Evolutionary conservation across 1,140 invertebrate species (phyloP).

Genomic region (Brachystomella parvula): DNA sequence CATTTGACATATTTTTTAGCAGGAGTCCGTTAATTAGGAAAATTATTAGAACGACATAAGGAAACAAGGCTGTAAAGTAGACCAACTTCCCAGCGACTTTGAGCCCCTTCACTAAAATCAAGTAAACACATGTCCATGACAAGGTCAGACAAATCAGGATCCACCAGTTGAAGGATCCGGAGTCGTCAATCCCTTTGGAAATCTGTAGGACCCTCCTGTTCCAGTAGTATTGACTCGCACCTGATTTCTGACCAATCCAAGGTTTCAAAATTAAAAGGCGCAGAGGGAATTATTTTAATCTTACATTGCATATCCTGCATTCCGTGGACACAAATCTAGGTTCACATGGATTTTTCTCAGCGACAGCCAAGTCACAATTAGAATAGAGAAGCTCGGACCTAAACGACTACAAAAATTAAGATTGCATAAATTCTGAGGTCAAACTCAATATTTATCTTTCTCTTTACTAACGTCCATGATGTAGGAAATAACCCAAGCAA

Average conservation of each 20-base stretch:
- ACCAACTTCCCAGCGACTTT: conserved; percentile 51
- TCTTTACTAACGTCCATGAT: not conserved
- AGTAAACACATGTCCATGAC: conserved; percentile 72
- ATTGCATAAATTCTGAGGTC: not conserved
- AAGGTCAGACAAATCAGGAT: conserved; percentile 80
- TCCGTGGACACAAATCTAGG: not conserved
- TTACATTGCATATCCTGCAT: not conserved
- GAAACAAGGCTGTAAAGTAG: conserved; percentile 91
- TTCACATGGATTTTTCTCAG: not conserved
- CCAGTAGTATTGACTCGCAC: conserved; percentile 86
- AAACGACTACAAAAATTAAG: not conserved
- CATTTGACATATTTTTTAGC: conserved; percentile 78
- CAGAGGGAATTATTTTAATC: not conserved
- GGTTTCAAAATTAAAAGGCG: not conserved
- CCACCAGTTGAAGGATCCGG: conserved; percentile 85
- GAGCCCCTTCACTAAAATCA: conserved; percentile 87
- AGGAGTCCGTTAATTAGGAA: conserved; percentile 91
- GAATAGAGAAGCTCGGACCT: not conserved
- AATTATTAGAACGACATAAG: conserved; percentile 86
- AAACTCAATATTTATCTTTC: not conserved
- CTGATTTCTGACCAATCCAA: conserved; percentile 50
- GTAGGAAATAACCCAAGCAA: conserved; percentile 14
- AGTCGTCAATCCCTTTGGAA: conserved; percentile 76
- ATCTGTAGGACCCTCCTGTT: conserved; percentile 80
- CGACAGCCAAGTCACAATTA: not conserved